These are phyloP conservation scores for Heterodera filipjevi DNA, from an alignment of 2,888 invertebrate species.

Conservation along the genomic window DNA sequence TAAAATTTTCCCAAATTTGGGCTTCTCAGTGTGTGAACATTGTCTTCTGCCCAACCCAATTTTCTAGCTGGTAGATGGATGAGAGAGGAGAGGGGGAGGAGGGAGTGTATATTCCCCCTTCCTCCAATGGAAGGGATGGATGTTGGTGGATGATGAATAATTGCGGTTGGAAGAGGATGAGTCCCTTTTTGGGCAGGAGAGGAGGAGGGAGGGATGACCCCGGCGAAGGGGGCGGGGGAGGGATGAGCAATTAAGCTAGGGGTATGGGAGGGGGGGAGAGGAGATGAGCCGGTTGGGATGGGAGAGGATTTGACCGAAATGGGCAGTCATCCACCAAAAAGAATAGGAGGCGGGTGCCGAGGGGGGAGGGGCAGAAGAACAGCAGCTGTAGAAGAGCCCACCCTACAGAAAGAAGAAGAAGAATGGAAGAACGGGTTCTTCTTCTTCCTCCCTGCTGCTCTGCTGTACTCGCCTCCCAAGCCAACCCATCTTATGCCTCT, in stretches of 20 bases:
- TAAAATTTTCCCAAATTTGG: not conserved
- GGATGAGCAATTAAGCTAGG: conserved; percentile 15
- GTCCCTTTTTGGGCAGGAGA: not conserved
- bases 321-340: conserved; percentile 15
- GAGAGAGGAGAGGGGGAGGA: not conserved
- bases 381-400: not conserved
- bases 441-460: not conserved
- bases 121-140: not conserved
- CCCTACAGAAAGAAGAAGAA: not conserved
- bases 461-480: not conserved
- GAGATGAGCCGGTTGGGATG: conserved; percentile 18
- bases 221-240: not conserved
- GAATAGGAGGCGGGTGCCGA: not conserved
- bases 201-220: not conserved
- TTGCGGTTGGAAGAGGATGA: conserved; percentile 15
- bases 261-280: too few relatives aligned
- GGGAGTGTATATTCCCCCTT: not conserved
- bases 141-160: conserved; percentile 5
- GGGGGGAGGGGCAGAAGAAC: not conserved
- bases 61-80: conserved; percentile 1
- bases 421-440: not conserved
- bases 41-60: not conserved
- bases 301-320: conserved; percentile 10
- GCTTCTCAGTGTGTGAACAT: conserved; percentile 1
- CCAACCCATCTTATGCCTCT: conserved; percentile 9